Evolutionary conservation across 2,888 invertebrate species (phyloP).

Genomic region (Malacosoma neustria): DNA sequence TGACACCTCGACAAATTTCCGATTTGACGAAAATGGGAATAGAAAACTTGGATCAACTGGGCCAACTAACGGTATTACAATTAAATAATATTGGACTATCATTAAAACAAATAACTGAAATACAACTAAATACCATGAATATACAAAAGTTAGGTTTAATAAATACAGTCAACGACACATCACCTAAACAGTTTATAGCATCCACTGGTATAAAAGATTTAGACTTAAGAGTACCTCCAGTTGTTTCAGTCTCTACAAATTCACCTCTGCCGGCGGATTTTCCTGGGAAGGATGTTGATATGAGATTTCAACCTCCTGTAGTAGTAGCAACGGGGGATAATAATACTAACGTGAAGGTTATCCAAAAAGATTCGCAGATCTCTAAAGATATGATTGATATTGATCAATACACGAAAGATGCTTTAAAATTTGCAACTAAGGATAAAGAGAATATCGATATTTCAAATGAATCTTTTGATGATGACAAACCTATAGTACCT

Average conservation of each 20-base stretch:
- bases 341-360: conserved; percentile 17
- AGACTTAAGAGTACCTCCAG: conserved; percentile 62
- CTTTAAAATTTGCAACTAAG: conserved; percentile 61
- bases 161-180: conserved; percentile 38
- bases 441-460: conserved; percentile 66
- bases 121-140: conserved; percentile 76
- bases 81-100: conserved; percentile 76
- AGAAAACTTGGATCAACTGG: conserved; percentile 75
- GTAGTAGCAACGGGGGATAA: conserved; percentile 28
- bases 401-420: conserved; percentile 72
- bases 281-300: conserved; percentile 63
- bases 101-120: conserved; percentile 75
- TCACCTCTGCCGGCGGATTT: conserved; percentile 36
- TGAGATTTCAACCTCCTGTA: conserved; percentile 55
- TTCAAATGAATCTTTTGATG: conserved; percentile 49
- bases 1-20: conserved; percentile 74
- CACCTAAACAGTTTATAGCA: conserved; percentile 30
- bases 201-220: conserved; percentile 48
- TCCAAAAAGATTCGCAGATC: conserved; percentile 28
- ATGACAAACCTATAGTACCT: conserved; percentile 31
- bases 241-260: conserved; percentile 32
- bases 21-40: conserved; percentile 76
- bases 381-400: conserved; percentile 66
- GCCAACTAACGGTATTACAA: conserved; percentile 76
- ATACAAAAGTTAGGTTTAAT: conserved; percentile 73